phyloP scores from a whole-genome alignment of 2,113 vertebrate genomes.

The Cynoglossus semilaevis region DNA sequence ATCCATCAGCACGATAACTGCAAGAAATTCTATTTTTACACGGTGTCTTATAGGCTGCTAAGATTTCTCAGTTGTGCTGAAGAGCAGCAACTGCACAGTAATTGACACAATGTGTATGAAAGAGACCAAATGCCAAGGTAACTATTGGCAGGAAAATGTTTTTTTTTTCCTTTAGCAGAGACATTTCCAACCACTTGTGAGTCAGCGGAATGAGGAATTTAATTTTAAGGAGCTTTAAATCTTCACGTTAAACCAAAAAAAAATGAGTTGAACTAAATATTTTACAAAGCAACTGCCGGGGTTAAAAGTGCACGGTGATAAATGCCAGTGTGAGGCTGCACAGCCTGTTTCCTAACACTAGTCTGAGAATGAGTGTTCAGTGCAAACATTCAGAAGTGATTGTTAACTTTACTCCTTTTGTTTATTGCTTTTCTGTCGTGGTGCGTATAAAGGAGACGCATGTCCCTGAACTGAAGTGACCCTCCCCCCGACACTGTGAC shows the following conservation, averaged over 20 bases:
- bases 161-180: not conserved
- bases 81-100: slow-evolving; percentile 11
- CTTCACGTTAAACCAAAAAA: no score
- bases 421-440: slow-evolving; percentile 64
- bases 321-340: not conserved
- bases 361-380: slow-evolving; percentile 1
- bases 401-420: slow-evolving; percentile 10
- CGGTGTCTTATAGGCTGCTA: slow-evolving; percentile 14
- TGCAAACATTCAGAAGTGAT: slow-evolving; percentile 12
- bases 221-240: no score
- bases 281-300: not conserved
- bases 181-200: not conserved
- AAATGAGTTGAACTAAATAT: no score
- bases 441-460: slow-evolving; percentile 19
- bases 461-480: slow-evolving; percentile 29
- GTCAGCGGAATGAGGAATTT: no score
- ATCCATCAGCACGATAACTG: slow-evolving; percentile 19
- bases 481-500: slow-evolving; percentile 26
- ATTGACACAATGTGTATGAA: slow-evolving; percentile 13
- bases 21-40: slow-evolving; percentile 2
- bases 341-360: slow-evolving; percentile 3
- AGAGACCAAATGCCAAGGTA: slow-evolving; percentile 1
- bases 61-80: slow-evolving; percentile 11
- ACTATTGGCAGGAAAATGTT: not conserved
- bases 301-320: slow-evolving; percentile 5